These are phyloP conservation scores for Hybognathus amarus DNA, from an alignment of 2,797 vertebrate species.

Conservation along the genomic window DNA sequence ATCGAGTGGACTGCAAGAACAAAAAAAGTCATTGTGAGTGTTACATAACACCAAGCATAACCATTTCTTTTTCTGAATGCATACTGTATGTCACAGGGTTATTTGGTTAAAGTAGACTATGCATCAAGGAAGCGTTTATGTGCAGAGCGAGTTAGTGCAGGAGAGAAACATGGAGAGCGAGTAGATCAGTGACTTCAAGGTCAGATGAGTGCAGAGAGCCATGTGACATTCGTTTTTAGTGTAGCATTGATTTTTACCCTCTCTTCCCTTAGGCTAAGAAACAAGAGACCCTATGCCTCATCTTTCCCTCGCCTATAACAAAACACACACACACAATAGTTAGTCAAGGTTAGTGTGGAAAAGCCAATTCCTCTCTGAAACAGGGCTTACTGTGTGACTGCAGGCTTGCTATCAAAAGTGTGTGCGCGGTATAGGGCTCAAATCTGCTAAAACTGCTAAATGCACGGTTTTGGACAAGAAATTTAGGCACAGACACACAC, in stretches of 20 bases:
- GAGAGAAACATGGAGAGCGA: slow-evolving; percentile 21
- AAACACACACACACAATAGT: neutral
- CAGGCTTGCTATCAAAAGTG: slow-evolving; percentile 21
- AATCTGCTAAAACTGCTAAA: slow-evolving; percentile 30
- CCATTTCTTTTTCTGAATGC: neutral
- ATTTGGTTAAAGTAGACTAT: slow-evolving; percentile 39
- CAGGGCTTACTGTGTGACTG: slow-evolving; percentile 12
- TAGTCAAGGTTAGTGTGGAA: slow-evolving; percentile 40
- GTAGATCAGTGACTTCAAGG: slow-evolving; percentile 60
- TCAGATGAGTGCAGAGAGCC: slow-evolving; percentile 50
- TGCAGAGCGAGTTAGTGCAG: neutral
- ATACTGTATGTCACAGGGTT: neutral
- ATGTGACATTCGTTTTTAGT: slow-evolving; percentile 54
- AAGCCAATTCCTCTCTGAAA: slow-evolving; percentile 50
- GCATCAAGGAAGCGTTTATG: slow-evolving; percentile 36
- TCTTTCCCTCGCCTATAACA: slow-evolving; percentile 25
- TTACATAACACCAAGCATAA: slow-evolving; percentile 23
- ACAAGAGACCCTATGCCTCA: slow-evolving; percentile 32
- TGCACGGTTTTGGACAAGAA: slow-evolving; percentile 13
- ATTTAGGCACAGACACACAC: slow-evolving; percentile 10
- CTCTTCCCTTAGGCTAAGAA: slow-evolving; percentile 45
- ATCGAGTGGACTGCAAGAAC: neutral
- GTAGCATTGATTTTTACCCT: slow-evolving; percentile 51
- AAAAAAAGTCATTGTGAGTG: slow-evolving; percentile 9
- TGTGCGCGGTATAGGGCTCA: neutral